Evolutionary conservation across 2,797 vertebrate species (phyloP).

Genomic region (Furcifer pardalis): DNA sequence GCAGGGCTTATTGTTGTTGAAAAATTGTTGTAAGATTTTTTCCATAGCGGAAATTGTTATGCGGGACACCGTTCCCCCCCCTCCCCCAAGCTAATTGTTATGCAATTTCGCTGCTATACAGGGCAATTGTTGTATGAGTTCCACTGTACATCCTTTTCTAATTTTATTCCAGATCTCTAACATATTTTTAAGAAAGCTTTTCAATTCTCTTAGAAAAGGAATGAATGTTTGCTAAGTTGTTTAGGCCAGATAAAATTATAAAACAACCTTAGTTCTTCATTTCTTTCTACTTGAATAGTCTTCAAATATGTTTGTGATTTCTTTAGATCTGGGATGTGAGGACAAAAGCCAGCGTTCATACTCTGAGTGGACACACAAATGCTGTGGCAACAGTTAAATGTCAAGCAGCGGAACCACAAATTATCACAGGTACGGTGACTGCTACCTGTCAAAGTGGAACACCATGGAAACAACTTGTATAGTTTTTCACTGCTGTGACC

Average conservation of each 20-base stretch:
- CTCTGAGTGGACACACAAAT: slow-evolving; percentile 94
- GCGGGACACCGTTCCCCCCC: no score
- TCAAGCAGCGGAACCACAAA: slow-evolving; percentile 93
- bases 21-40: no score
- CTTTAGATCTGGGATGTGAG: slow-evolving; percentile 96
- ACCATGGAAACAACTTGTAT: not conserved
- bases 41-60: not conserved
- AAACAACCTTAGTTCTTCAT: not conserved
- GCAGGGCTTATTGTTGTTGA: no score
- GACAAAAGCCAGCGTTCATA: slow-evolving; percentile 96
- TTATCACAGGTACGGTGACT: slow-evolving; percentile 88
- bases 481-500: not conserved
- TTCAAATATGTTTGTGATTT: slow-evolving; percentile 40
- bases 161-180: no score
- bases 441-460: slow-evolving; percentile 2
- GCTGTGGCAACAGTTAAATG: slow-evolving; percentile 96
- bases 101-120: no score
- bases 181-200: no score
- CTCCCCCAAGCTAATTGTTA: no score
- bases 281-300: not conserved
- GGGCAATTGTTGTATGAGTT: no score
- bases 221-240: not conserved
- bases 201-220: no score
- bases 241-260: not conserved
- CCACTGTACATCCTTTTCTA: no score